Evolutionary conservation across 2,113 vertebrate genomes (phyloP).

Genomic region (Murina feae): DNA sequence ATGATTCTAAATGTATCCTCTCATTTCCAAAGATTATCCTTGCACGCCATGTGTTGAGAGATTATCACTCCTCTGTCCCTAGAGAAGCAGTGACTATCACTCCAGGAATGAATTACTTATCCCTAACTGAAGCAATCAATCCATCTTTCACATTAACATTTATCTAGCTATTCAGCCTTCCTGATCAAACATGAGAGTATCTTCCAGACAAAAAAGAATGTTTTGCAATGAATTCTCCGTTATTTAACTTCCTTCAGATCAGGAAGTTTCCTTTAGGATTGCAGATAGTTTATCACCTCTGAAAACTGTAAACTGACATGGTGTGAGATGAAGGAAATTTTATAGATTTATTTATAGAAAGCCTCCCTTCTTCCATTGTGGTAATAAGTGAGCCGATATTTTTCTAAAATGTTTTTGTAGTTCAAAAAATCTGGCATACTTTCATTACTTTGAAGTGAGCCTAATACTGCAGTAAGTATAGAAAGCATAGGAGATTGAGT

Average conservation of each 20-base stretch:
- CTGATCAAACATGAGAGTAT: neutral
- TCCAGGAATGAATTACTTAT: neutral
- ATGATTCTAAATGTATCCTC: neutral
- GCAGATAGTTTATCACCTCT: neutral
- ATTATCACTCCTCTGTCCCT: neutral
- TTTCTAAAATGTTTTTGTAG: neutral
- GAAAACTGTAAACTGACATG: neutral
- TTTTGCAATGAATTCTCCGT: neutral
- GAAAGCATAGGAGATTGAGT: neutral
- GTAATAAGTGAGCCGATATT: neutral
- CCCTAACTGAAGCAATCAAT: neutral
- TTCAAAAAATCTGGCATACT: neutral
- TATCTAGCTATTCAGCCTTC: constrained; percentile 6
- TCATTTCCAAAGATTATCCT: neutral
- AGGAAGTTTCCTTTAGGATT: neutral
- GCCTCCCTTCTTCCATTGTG: neutral
- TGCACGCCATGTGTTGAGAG: neutral
- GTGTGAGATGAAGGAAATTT: neutral
- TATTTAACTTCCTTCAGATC: constrained; percentile 13
- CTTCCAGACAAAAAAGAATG: neutral
- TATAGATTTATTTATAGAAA: neutral
- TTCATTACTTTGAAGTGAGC: neutral
- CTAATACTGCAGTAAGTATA: neutral
- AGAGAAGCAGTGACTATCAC: neutral
- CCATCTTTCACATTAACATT: neutral